Percentiles rank a stretch among this genome's conserved stretches.
phyloP scores from a whole-genome alignment of 2,113 vertebrate species.

The Pantherophis guttatus region DNA sequence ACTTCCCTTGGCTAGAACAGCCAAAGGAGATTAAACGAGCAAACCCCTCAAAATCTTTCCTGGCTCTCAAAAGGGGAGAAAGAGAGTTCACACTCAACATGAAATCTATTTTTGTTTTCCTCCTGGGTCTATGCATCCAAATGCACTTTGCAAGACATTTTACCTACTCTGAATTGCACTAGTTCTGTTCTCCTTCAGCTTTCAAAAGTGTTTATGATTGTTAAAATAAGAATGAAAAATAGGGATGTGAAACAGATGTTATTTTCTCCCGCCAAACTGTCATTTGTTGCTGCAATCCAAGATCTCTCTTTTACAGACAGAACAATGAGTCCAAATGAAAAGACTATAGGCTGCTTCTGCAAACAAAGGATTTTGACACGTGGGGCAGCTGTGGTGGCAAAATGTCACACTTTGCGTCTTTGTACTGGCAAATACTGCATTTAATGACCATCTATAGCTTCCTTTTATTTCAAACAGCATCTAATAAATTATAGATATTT shows the following conservation, averaged over 20 bases:
- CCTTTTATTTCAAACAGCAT: neutral
- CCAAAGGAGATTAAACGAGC: conserved; percentile 12
- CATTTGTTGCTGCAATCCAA: conserved; percentile 37
- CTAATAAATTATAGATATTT: neutral
- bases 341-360: neutral
- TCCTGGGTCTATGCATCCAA: conserved; percentile 34
- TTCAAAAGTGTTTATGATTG: conserved; percentile 59
- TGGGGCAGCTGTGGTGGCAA: neutral
- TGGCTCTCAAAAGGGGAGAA: neutral
- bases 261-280: conserved; percentile 57
- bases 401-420: neutral
- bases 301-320: conserved; percentile 8
- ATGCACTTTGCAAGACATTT: conserved; percentile 54
- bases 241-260: conserved; percentile 47
- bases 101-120: conserved; percentile 40
- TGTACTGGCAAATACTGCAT: neutral
- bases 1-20: conserved; percentile 8
- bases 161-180: conserved; percentile 50
- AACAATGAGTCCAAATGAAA: conserved; percentile 26
- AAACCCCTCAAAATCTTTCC: conserved; percentile 14
- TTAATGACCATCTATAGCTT: neutral
- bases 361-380: neutral
- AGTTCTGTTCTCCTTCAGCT: conserved; percentile 60
- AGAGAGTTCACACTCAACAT: neutral
- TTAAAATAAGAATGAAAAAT: conserved; percentile 58